Percentiles rank a stretch among this genome's conserved stretches.
Evolutionary conservation across 2,113 vertebrate genomes (phyloP).

Genomic region (Grus americana): DNA sequence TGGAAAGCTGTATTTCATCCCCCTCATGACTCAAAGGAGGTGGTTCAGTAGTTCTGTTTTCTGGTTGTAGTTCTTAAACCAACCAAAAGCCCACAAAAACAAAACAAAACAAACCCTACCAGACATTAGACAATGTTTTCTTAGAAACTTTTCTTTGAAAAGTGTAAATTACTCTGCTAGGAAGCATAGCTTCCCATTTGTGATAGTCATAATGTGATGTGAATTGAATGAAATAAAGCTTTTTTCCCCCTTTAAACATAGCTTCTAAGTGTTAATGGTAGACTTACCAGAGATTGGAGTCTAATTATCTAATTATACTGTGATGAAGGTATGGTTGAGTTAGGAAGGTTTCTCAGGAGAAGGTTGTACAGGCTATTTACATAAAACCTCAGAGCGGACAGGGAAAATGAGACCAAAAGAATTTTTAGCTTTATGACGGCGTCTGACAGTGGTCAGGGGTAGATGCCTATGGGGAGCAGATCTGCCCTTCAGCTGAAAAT

Average conservation of each 20-base stretch:
- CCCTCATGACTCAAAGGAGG: neutral
- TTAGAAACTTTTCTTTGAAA: neutral
- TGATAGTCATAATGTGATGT: neutral
- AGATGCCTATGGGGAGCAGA: neutral
- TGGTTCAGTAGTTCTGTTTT: neutral
- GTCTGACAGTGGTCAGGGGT: neutral
- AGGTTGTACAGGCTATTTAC: neutral
- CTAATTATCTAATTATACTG: neutral
- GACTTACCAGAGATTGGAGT: neutral
- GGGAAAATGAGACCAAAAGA: neutral
- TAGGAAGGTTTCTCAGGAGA: slow-evolving; percentile 36
- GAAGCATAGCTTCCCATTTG: neutral
- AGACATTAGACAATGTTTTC: neutral
- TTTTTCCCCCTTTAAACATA: neutral
- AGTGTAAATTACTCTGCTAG: neutral
- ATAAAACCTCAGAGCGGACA: neutral
- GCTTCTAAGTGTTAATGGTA: neutral
- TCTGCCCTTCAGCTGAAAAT: neutral
- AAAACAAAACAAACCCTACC: neutral
- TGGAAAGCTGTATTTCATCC: neutral
- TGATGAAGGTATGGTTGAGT: neutral
- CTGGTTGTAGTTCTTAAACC: neutral
- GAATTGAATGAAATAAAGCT: neutral
- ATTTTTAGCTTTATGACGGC: neutral
- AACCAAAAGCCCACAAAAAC: neutral